Conservation (phyloP, 1,140 invertebrate genomes). For the Lasioglossum albipes region DNA sequence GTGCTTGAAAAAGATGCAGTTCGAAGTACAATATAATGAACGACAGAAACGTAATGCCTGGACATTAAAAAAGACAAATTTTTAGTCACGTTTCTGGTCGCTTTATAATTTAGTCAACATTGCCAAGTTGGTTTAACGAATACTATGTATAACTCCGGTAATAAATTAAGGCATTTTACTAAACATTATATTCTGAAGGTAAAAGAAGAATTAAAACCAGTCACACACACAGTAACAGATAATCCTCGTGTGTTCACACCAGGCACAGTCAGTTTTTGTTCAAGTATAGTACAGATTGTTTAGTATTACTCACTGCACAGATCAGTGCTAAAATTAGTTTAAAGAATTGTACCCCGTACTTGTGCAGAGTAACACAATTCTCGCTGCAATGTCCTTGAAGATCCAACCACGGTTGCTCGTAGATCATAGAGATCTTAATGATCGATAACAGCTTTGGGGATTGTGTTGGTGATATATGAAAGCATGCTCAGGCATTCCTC, state of each 20-base stretch:
- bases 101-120: too few species aligned
- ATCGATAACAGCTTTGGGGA: constrained; percentile 46
- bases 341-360: constrained; percentile 16
- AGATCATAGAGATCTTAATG: constrained; percentile 46
- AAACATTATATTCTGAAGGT: background rate
- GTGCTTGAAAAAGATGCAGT: too few species aligned
- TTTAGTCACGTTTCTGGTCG: too few species aligned
- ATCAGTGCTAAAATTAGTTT: constrained; percentile 32
- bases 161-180: background rate
- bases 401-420: constrained; percentile 47
- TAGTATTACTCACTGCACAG: constrained; percentile 20
- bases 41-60: too few species aligned
- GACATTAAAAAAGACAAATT: too few species aligned
- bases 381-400: constrained; percentile 40
- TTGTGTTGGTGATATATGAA: constrained; percentile 29
- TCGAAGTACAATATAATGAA: too few species aligned
- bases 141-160: too few species aligned
- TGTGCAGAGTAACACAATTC: constrained; percentile 35
- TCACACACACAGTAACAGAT: too few species aligned
- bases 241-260: background rate
- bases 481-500: constrained; percentile 25
- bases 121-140: too few species aligned
- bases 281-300: background rate
- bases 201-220: background rate
- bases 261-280: too few species aligned